Base-by-base conservation (phyloP, 2,888 invertebrate species). In the Drosophila tanythrix region DNA sequence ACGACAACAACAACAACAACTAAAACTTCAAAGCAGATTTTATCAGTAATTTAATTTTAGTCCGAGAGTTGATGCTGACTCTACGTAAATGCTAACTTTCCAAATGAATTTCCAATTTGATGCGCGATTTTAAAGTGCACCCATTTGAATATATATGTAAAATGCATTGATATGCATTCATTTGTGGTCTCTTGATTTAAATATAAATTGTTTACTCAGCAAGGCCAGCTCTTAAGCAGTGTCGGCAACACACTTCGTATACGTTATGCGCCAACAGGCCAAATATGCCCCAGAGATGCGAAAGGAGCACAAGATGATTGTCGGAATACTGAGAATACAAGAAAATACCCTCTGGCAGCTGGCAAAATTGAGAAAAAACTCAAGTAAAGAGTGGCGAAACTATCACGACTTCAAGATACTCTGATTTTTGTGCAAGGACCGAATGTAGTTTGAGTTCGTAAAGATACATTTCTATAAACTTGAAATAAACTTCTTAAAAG, bases 21-120 rank as follows among this genome's bases (percentile, higher is more conserved):
- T 29, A 56, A 61, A 82, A 70, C 81, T 64, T 87, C 79, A 84
- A 89, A 89, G 89, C 74, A 51, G 71, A 74, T 72, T 81, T 68
- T 58, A 57, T 58, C 46, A 53, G 79, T 71, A 76, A 81, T 72
- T 81, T 73, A 62, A 83, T 70, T 88, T 77, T 10, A 72, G n/a
- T 25, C 40, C n/a, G 43, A 36, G 35, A 29, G 25, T 51, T 48
- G 53, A n/a, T 51, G 51, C 13, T 43, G 38, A 36, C n/a, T n/a
- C 13, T 7, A 18, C 15, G 36, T 18, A 33, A 66, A 52, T 46
- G 33, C n/a, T 55, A 62, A 48, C 43, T 50, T 40, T 51, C 29
- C 15, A 35, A 25, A 43, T 7, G 36, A 43, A 46, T 33, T 48
- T 48, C 15, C n/a, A 36, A 46, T 10, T 51, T 46, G 21, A 43